These are phyloP conservation scores for Orthochromis indermauri DNA, from an alignment of 2,113 vertebrate genomes.

Conservation along the genomic window DNA sequence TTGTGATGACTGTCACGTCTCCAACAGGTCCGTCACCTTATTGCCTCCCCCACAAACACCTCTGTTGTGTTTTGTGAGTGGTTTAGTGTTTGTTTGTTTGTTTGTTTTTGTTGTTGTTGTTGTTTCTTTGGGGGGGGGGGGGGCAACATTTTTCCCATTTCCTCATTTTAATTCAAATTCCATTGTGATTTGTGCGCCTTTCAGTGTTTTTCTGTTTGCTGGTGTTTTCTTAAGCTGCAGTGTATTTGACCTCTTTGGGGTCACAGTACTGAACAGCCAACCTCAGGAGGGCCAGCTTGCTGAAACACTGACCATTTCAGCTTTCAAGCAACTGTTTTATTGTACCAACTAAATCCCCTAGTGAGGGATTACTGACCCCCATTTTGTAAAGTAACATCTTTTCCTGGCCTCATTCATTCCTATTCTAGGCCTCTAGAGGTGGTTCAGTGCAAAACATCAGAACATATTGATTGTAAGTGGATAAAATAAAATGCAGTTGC, in stretches of 20 bases:
- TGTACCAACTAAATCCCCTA: background rate
- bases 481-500: background rate
- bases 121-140: rapidly evolving
- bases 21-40: background rate
- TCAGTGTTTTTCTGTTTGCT: background rate
- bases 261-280: background rate
- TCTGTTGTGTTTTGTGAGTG: background rate
- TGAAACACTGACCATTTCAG: background rate
- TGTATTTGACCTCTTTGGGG: background rate
- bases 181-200: background rate
- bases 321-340: background rate
- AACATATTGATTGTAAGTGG: background rate
- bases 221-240: background rate
- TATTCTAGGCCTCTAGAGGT: background rate
- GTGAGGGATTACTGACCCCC: background rate
- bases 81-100: background rate
- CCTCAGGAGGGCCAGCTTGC: rapidly evolving
- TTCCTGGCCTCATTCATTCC: background rate
- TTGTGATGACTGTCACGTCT: rapidly evolving
- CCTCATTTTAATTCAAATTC: background rate
- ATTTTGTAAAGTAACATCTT: background rate
- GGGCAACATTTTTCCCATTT: background rate
- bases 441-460: background rate
- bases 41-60: background rate
- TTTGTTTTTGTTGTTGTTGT: rapidly evolving